A percentile compares a stretch with the other conserved stretches of the same genome.
Evolutionary conservation across 2,797 vertebrate genomes (phyloP).

Genomic region (Babyrousa celebensis): DNA sequence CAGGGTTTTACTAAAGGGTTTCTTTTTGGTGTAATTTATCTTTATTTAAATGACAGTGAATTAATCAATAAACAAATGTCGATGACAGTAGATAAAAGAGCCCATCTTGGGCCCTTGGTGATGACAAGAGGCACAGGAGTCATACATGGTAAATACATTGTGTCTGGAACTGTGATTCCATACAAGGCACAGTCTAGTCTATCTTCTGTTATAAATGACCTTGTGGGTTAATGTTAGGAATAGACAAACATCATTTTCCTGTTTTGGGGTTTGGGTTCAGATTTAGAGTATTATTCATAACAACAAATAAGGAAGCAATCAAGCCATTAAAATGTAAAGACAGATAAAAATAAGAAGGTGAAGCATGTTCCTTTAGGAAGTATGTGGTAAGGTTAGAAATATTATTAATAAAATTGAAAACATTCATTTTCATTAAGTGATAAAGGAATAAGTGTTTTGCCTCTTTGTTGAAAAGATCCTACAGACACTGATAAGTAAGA

Average conservation of each 20-base stretch:
- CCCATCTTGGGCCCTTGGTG: neutral
- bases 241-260: neutral
- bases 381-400: neutral
- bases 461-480: neutral
- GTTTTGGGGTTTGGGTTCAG: neutral
- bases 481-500: no score
- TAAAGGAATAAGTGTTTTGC: neutral
- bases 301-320: neutral
- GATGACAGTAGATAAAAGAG: neutral
- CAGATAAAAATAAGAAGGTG: neutral
- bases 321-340: neutral
- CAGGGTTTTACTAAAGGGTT: neutral
- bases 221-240: neutral
- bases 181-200: neutral
- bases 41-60: neutral
- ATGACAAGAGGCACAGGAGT: neutral
- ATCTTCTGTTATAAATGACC: neutral
- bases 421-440: no score
- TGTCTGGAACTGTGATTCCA: neutral
- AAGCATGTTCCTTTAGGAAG: neutral
- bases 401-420: neutral
- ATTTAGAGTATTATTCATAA: neutral
- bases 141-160: rapidly evolving
- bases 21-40: neutral
- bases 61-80: neutral